Evolutionary conservation across 2,888 invertebrate genomes (phyloP), one percentile per base, ranked within the genome.

Genomic region (Clostera curtula): DNA sequence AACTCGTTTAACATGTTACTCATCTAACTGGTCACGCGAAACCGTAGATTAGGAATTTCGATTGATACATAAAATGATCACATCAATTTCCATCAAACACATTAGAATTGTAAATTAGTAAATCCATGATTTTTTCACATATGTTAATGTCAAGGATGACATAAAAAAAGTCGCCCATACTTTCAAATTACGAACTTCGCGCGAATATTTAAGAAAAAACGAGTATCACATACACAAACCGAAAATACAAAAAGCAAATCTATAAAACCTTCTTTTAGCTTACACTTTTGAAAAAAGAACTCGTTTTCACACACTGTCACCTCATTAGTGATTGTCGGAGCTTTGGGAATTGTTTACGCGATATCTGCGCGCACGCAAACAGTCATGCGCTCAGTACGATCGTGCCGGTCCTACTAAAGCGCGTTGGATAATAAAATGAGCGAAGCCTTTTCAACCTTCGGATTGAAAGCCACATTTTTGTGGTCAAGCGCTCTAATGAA

Each of bases 371-470:
- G 54, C 46, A 64, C 65, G 65, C 54, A 13, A 26, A 35, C 31
- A 49, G 49, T 60, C 75, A 75, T 73, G 77, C 66, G 68, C 52
- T 59, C 76, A 50, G 50, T 49, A 47, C 71, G 73, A 50, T 62
- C 33, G 67, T 56, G 47, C 57, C 62, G 66, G 56, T 56, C 71
- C 49, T 63, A 82, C 80, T 82, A 74, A 74, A 36, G 45, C 44
- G 59, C 52, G 60, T 56, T 64, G 57, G 65, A 66, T 6, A 10
- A 64, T 69, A 65, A 63, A 67, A 57, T 49, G 53, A 60, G 60
- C 55, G 56, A 59, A 69, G 68, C 61, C 70, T 77, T 76, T 72
- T 74, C 74, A 80, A 79, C 80, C 80, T 82, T 80, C 79, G 60
- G 45, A 57, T 67, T 54, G 66, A 69, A 71, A 75, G 72, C 67